Conservation (phyloP, 2,888 invertebrate species). For the Coleophora flavipennella region DNA sequence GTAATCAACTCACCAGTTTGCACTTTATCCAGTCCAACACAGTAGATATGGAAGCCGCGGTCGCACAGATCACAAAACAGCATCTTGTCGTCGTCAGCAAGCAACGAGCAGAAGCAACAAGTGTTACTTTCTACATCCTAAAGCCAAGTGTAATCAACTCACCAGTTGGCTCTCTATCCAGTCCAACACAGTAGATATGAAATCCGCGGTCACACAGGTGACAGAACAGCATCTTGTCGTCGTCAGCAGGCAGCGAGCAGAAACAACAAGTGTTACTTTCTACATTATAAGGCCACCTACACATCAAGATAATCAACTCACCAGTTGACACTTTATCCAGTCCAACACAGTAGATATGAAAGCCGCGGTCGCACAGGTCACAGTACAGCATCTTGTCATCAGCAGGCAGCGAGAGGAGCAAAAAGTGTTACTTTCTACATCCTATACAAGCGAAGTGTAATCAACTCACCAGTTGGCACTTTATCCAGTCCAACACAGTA, state of each 20-base stretch:
- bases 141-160: too few relatives aligned
- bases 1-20: conserved; percentile 89
- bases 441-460: too few relatives aligned
- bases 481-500: conserved; percentile 84
- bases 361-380: conserved; percentile 95
- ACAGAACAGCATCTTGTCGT: too few relatives aligned
- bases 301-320: too few relatives aligned
- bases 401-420: conserved; percentile 82
- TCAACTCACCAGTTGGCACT: conserved; percentile 80
- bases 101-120: conserved; percentile 87
- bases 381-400: conserved; percentile 95
- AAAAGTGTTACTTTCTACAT: conserved; percentile 85
- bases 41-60: conserved; percentile 94
- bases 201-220: too few relatives aligned
- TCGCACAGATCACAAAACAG: conserved; percentile 96
- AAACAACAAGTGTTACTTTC: too few relatives aligned
- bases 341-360: conserved; percentile 93
- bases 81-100: conserved; percentile 91
- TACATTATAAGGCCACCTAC: too few relatives aligned
- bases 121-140: conserved; percentile 95
- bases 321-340: conserved; percentile 81
- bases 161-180: conserved; percentile 78
- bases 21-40: conserved; percentile 80
- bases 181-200: too few relatives aligned
- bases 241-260: too few relatives aligned